These are phyloP conservation scores for Alligator sinensis DNA, from an alignment of 2,113 vertebrate species.

Conservation along the genomic window DNA sequence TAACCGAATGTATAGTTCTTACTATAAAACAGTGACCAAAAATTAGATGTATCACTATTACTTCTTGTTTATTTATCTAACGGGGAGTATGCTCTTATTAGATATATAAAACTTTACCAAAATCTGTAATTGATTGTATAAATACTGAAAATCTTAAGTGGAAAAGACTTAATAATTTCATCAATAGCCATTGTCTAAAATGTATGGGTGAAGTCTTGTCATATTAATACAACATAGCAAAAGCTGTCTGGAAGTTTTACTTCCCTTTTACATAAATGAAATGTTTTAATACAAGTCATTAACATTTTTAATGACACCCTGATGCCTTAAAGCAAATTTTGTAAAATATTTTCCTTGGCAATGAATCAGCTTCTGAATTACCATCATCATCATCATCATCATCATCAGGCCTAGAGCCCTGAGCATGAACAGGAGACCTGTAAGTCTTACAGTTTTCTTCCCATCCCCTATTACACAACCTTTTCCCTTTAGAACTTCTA, in stretches of 20 bases:
- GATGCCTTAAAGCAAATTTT: not conserved
- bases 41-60: not conserved
- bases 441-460: not conserved
- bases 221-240: slow-evolving; percentile 53
- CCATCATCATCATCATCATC: not conserved
- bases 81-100: slow-evolving; percentile 18
- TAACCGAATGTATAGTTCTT: no score
- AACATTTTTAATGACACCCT: not conserved
- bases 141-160: slow-evolving; percentile 20
- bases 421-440: no score
- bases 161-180: slow-evolving; percentile 59
- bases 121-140: slow-evolving; percentile 21
- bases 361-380: not conserved
- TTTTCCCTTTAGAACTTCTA: not conserved
- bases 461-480: not conserved
- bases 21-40: slow-evolving; percentile 47
- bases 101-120: slow-evolving; percentile 1
- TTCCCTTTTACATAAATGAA: slow-evolving; percentile 31
- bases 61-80: slow-evolving; percentile 43
- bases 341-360: not conserved
- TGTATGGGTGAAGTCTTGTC: slow-evolving; percentile 35
- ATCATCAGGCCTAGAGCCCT: not conserved
- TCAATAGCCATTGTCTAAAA: slow-evolving; percentile 56
- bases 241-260: slow-evolving; percentile 30
- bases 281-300: not conserved